Base-by-base conservation (phyloP, 2,797 vertebrate species). In the Natrix natrix region DNA sequence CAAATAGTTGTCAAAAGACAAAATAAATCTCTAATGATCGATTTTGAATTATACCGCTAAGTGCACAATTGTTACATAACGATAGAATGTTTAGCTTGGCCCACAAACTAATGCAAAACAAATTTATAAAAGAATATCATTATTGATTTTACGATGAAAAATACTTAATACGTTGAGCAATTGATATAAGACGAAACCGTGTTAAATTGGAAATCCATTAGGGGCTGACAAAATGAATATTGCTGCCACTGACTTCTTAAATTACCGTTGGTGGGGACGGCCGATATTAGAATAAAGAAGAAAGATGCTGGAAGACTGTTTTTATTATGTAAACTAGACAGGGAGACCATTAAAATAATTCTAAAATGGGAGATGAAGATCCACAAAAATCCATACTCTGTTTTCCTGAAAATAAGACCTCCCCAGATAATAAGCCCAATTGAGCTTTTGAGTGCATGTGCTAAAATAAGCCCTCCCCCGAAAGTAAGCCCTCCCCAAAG, bases 91-190 rank as follows among this genome's bases (percentile, higher is more conserved):
- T 94, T 54, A 66, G 94, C 90, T 86, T 90, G 94, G 28, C 54
- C 92, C 83, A n/a, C 90, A 92, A 66, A 95, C 91, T 94, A 96
- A 93, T 92, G 95, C 95, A 95, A 94, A 74, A 56, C 91, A 96
- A 90, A 93, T 96, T 95, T 54, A 52, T 52, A 43, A 88, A 88
- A 95, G 52, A 95, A 94, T 95, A 96, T 93, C 0, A 1, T 83
- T 83, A 96, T 95, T 95, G 93, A 94, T 96, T 97, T 97, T 94
- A 43, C 90, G 83, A 94, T 96, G 87, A 93, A 95, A 96, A 89
- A 26, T 91, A 66, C 87, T 95, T 96, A 94, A 95, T 92, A 91
- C 93, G 86, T 92, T 94, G 22, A 61, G 63, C 57, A 95, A 94
- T 95, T 96, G 93, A 95, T 96, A 91, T 91, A 43, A 94, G 28